These are phyloP conservation scores for Simalia tracyae DNA, from an alignment of 2,797 vertebrate species.

Conservation along the genomic window DNA sequence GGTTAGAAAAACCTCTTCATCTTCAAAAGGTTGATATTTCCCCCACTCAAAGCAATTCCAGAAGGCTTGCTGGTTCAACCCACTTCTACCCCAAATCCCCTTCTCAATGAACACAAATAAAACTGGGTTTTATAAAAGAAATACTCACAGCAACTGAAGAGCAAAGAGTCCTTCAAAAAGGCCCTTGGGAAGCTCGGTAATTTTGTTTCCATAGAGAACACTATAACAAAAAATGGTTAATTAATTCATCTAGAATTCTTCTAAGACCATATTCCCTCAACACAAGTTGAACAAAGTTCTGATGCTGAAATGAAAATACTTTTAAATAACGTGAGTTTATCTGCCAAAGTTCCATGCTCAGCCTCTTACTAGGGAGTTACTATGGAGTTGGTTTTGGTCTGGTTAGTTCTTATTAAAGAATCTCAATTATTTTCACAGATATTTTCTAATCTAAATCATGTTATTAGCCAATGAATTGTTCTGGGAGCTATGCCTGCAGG, in stretches of 20 bases:
- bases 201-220: conserved; percentile 97
- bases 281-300: background rate
- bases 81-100: background rate
- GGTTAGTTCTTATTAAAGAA: background rate
- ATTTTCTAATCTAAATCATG: background rate
- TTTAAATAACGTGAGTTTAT: background rate
- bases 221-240: conserved; percentile 68
- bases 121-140: conserved; percentile 31
- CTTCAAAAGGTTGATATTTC: background rate
- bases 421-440: background rate
- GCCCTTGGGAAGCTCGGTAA: conserved; percentile 94
- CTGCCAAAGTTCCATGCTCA: background rate
- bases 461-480: background rate
- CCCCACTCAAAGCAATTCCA: background rate
- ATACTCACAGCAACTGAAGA: conserved; percentile 93
- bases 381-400: background rate
- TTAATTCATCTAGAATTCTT: background rate
- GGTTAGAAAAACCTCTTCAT: background rate
- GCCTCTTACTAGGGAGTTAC: too few relatives aligned
- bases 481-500: too few relatives aligned
- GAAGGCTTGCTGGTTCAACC: background rate
- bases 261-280: background rate
- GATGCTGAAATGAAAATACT: background rate
- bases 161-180: conserved; percentile 95
- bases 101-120: conserved; percentile 19